These are phyloP conservation scores for Diceros bicornis DNA, from an alignment of 2,797 vertebrate species.

Conservation along the genomic window DNA sequence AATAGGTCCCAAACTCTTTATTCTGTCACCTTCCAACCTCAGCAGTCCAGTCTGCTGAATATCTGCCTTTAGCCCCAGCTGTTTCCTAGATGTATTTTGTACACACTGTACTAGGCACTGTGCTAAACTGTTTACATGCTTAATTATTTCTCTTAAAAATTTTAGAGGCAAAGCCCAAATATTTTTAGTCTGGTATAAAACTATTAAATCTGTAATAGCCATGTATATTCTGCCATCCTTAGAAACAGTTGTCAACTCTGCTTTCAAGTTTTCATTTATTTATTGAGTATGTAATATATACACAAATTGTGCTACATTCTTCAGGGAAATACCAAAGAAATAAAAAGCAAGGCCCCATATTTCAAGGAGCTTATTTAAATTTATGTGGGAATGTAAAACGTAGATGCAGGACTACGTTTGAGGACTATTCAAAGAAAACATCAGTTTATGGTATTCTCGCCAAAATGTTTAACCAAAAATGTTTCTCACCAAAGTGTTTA, in stretches of 20 bases:
- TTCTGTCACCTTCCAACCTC: not conserved
- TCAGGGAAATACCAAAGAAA: not conserved
- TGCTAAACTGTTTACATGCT: not conserved
- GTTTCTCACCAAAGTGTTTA: not conserved
- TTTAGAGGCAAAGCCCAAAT: slow-evolving; percentile 1
- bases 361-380: slow-evolving; percentile 53
- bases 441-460: not conserved
- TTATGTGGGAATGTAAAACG: slow-evolving; percentile 41
- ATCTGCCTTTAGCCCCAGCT: not conserved
- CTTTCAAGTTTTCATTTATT: slow-evolving; percentile 30
- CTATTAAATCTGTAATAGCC: not conserved
- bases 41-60: not conserved
- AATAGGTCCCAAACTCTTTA: not conserved
- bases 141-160: not conserved
- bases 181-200: slow-evolving; percentile 11
- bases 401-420: not conserved
- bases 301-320: not conserved
- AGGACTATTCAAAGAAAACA: slow-evolving; percentile 30
- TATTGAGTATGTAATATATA: not conserved
- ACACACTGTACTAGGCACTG: not conserved
- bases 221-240: not conserved
- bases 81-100: not conserved
- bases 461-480: slow-evolving; percentile 28
- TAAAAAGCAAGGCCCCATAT: slow-evolving; percentile 39
- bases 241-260: slow-evolving; percentile 2